A percentile compares a stretch with the other conserved stretches of the same genome.
phyloP scores from a whole-genome alignment of 1,140 invertebrate species.

The Monomorium pharaonis region DNA sequence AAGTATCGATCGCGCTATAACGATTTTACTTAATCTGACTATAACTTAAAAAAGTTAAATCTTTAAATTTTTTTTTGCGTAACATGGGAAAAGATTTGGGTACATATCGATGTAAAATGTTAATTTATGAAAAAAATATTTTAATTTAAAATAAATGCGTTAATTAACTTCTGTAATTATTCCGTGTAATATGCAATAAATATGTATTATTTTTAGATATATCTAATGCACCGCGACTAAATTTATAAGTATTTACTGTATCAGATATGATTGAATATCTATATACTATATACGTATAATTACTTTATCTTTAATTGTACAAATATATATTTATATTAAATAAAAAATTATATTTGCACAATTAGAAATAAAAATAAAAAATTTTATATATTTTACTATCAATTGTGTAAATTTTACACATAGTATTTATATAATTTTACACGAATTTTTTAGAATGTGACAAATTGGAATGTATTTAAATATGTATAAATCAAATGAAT shows the following conservation, averaged over 20 bases:
- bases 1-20: not conserved
- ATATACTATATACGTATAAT: too few relatives aligned
- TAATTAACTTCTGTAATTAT: not conserved
- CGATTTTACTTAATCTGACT: too few relatives aligned
- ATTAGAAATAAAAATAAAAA: too few relatives aligned
- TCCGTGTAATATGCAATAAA: not conserved
- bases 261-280: not conserved
- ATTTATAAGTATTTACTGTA: not conserved
- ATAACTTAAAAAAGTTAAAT: not conserved
- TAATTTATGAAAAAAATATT: not conserved
- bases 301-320: too few relatives aligned
- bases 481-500: not conserved
- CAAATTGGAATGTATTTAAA: not conserved
- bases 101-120: not conserved
- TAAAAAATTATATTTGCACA: too few relatives aligned
- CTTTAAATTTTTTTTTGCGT: not conserved
- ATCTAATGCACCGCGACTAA: not conserved
- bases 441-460: too few relatives aligned
- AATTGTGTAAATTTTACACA: too few relatives aligned
- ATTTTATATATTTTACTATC: too few relatives aligned
- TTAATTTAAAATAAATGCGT: not conserved
- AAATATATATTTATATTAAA: too few relatives aligned
- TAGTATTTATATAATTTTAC: not conserved
- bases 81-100: not conserved
- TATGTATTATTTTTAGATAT: not conserved